phyloP scores from a whole-genome alignment of 2,113 vertebrate genomes.

The Salminus brasiliensis region DNA sequence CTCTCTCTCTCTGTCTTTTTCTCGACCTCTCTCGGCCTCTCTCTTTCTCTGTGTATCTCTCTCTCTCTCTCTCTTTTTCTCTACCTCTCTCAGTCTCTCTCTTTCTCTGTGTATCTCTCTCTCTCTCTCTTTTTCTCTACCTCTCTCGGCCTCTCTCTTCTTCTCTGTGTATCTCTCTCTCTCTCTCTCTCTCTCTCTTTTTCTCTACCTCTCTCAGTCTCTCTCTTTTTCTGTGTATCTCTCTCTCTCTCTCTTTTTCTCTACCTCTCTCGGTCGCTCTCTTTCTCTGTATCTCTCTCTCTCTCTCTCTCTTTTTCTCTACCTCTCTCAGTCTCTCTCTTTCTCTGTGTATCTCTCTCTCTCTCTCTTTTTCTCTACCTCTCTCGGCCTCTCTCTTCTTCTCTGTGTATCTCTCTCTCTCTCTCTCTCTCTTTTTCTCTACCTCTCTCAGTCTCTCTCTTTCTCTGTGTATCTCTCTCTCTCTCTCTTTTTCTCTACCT shows the following conservation, averaged over 20 bases:
- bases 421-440: neutral
- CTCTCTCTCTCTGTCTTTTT: neutral
- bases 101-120: neutral
- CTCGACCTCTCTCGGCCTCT: constrained; percentile 3
- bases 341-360: neutral
- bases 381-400: too few species aligned
- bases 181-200: neutral
- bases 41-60: neutral
- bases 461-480: neutral
- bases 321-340: too few species aligned
- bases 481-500: neutral
- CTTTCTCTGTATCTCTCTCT: neutral
- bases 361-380: neutral
- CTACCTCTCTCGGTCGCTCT: neutral
- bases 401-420: neutral
- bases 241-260: neutral
- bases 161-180: neutral
- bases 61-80: neutral
- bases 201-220: neutral
- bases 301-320: neutral
- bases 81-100: neutral
- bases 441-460: neutral
- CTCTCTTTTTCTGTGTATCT: too few species aligned
- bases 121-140: neutral
- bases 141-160: too few species aligned